Evolutionary conservation across 2,797 vertebrate species (phyloP), one percentile per base, ranked within the genome.

Genomic region (Cirrhinus molitorella): DNA sequence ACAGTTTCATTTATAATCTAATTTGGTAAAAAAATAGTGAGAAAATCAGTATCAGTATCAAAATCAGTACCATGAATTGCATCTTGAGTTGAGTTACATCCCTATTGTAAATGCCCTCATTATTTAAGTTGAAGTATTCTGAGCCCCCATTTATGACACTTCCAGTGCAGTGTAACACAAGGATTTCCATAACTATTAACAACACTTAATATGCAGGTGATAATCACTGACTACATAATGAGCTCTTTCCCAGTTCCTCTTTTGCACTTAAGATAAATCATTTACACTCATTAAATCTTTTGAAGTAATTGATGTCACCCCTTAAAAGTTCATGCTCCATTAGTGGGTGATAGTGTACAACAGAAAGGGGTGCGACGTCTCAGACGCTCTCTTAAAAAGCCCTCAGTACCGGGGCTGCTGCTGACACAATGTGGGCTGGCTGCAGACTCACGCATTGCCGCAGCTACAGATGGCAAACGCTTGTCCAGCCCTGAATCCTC

Each of bases 401-500:
- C 84, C 84, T 83, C 51, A 74, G 67, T 83, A 88, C 82, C 81
- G 76, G 79, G 72, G 84, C 88, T 87, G 86, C 85, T 87, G 85
- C 89, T 87, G 85, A 87, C 80, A 82, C 83, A 87, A 79, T 85
- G 85, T 90, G 78, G 84, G 88, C 91, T 94, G 92, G 92, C 94
- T 89, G 84, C 85, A 83, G 88, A 85, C 79, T 89, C 92, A 89
- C 77, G 88, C 77, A 85, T 91, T 90, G 91, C 90, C 88, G 88
- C 90, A 87, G 91, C 90, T 93, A 93, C 94, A 95, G 94, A 95
- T 95, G 94, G 94, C 89, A 87, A 87, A 81, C 90, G 87, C 83
- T 80, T 86, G 91, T 92, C 92, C 93, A 93, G 92, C 92, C 91
- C 92, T 90, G 86, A 92, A 93, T 91, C 83, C 89, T 90, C 91